These are phyloP conservation scores for Agriopis marginaria DNA, from an alignment of 2,888 invertebrate species.

Conservation along the genomic window DNA sequence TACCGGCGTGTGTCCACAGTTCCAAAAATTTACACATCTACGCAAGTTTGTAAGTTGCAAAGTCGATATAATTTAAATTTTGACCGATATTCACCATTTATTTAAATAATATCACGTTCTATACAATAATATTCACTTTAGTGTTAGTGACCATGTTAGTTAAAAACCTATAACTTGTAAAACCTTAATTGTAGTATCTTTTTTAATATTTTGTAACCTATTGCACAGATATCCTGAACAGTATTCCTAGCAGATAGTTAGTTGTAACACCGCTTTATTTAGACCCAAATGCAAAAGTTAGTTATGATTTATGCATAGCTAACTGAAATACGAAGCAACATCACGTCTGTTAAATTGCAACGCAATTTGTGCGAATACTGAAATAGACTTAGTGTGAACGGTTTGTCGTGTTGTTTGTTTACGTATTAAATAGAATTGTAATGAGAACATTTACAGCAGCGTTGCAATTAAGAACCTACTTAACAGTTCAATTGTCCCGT, in stretches of 20 bases:
- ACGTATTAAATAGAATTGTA: constrained; percentile 22
- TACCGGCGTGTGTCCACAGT: no score
- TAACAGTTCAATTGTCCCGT: constrained; percentile 17
- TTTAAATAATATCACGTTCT: constrained; percentile 1
- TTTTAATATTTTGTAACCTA: constrained; percentile 32
- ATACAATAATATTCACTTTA: constrained; percentile 9
- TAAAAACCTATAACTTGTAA: constrained; percentile 15
- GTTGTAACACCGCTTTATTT: constrained; percentile 50
- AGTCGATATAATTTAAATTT: neutral
- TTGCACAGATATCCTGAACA: constrained; percentile 52
- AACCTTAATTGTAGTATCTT: constrained; percentile 20
- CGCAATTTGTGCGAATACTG: neutral
- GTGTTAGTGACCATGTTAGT: constrained; percentile 5
- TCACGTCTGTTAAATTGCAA: neutral
- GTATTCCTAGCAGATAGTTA: constrained; percentile 55
- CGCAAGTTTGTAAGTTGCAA: neutral
- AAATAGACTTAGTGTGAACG: neutral
- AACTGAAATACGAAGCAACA: constrained; percentile 12
- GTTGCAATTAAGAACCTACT: constrained; percentile 2
- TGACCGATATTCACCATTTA: neutral
- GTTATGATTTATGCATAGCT: constrained; percentile 32
- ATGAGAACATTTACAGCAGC: neutral
- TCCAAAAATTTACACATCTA: neutral
- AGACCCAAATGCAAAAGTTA: constrained; percentile 44
- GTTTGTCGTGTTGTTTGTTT: constrained; percentile 10